Evolutionary conservation across 2,888 invertebrate species (phyloP), one percentile per base, ranked within the genome.

Genomic region (Mystacides longicornis): DNA sequence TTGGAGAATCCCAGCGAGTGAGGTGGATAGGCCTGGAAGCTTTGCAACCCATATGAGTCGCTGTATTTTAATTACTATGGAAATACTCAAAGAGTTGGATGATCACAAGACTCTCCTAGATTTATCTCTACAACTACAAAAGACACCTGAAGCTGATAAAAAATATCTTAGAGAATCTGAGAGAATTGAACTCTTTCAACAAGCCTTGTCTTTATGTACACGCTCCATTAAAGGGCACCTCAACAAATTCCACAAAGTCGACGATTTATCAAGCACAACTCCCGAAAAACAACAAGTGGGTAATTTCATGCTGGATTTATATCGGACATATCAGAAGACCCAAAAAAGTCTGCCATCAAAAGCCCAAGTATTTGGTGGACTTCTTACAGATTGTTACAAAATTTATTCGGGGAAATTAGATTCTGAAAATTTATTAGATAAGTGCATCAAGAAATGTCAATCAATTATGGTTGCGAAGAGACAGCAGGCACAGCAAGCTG

Each of bases 21-120:
- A 97, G 76, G 88, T 96, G 43, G 95, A 96, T 67, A 80, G 96
- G 58, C 86, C 93, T 0, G 96, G 96, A 2, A 89, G 92, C 61
- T 90, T 97, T 67, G 87, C 92, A 1, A 86, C 91, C 31, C 95
- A 96, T 67, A 89, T 96, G 86, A 88, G 86, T 61, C 83, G 91
- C 56, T 89, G 90, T 62, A 84, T 93, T 2, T 79, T 85, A 20
- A 81, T 95, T 27, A 77, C 93, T 4, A 80, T 94, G 73, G 87
- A 92, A 68, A 82, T 94, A 57, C 72, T 94, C 42, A 81, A 85
- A 63, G 86, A 87, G 65, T 83, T 85, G 31, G 85, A 85, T 55
- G 94, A 96, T 67, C 85, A 88, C 65, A 84, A 84, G 66, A 83
- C 86, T 62, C 74, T 96, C 48, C 77, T 91, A 52, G 89, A 91